Evolutionary conservation across 2,888 invertebrate species (phyloP).

Genomic region (Reticulitermes lucifugus): DNA sequence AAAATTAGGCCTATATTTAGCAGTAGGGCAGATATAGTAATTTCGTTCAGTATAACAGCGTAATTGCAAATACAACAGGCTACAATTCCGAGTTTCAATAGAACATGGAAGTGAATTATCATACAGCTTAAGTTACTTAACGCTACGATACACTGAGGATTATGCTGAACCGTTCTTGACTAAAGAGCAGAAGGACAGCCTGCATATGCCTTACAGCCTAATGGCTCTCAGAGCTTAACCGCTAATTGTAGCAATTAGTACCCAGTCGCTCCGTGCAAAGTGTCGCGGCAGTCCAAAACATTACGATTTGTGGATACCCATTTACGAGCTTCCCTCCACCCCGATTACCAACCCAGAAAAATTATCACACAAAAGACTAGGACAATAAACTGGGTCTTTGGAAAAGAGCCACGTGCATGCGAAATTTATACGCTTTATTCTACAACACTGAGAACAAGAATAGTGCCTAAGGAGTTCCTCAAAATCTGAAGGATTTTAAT

Average conservation of each 20-base stretch:
- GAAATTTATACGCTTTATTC: neutral
- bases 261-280: slow-evolving; percentile 15
- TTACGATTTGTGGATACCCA: slow-evolving; percentile 32
- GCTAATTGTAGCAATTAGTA: slow-evolving; percentile 32
- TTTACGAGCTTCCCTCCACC: slow-evolving; percentile 14
- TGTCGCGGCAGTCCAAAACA: slow-evolving; percentile 10
- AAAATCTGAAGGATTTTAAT: too few relatives aligned
- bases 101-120: neutral
- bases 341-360: neutral
- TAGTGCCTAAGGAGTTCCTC: too few relatives aligned
- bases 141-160: neutral
- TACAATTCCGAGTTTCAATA: neutral
- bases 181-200: neutral
- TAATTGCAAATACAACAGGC: neutral
- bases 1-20: too few relatives aligned
- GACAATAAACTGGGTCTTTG: neutral
- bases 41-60: too few relatives aligned
- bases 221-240: slow-evolving; percentile 32
- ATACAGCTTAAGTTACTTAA: neutral
- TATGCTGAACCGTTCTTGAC: neutral
- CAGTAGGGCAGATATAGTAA: too few relatives aligned
- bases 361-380: slow-evolving; percentile 1
- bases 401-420: slow-evolving; percentile 1
- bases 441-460: too few relatives aligned
- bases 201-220: neutral